Percentiles rank a stretch among this genome's conserved stretches.
Conservation (phyloP, 37 sponge, comb jelly and placozoan species). For the Dysidea cf. avara region DNA sequence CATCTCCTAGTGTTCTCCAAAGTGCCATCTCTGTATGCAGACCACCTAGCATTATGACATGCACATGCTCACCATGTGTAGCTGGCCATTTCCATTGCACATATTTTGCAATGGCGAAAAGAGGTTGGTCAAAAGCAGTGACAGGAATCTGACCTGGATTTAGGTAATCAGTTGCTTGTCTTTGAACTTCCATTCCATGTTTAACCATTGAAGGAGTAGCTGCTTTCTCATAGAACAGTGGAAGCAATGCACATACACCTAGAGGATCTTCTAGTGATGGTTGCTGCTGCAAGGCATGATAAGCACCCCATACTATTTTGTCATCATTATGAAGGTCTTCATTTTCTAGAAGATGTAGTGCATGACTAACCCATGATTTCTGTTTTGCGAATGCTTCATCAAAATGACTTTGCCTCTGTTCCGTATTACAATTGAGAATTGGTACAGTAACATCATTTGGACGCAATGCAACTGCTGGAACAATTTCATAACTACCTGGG, state of each 20-base stretch:
- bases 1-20: conserved; percentile 39
- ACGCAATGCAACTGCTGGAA: conserved; percentile 14
- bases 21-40: conserved; percentile 51
- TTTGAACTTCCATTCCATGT: conserved; percentile 27
- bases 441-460: conserved; percentile 20
- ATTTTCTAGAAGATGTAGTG: conserved; percentile 13
- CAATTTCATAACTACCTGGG: conserved; percentile 8
- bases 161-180: conserved; percentile 14
- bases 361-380: conserved; percentile 20
- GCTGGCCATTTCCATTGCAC: conserved; percentile 30
- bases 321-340: not conserved
- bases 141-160: conserved; percentile 31
- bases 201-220: conserved; percentile 34
- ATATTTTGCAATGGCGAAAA: conserved; percentile 31
- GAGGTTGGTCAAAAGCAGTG: conserved; percentile 39
- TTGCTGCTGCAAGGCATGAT: conserved; percentile 15
- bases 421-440: conserved; percentile 3
- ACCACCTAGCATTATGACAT: conserved; percentile 50
- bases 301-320: conserved; percentile 22
- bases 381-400: conserved; percentile 7
- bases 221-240: conserved; percentile 31
- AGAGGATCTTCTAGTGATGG: conserved; percentile 6
- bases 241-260: conserved; percentile 19
- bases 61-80: conserved; percentile 23
- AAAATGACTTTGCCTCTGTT: not conserved